These are phyloP conservation scores for Drosophila suboccidentalis DNA, from an alignment of 2,888 invertebrate genomes.

Conservation along the genomic window DNA sequence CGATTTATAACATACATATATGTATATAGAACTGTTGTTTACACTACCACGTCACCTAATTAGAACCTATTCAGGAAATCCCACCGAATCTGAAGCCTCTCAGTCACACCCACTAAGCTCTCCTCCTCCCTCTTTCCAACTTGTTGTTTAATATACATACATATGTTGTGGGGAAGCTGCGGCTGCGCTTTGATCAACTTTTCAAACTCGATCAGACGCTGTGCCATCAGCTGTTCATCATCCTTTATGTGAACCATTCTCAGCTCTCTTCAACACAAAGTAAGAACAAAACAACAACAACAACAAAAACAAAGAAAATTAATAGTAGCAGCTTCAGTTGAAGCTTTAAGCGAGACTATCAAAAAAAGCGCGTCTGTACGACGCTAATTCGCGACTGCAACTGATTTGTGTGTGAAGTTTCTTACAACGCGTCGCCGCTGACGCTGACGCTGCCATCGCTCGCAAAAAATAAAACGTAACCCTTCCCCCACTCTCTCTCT, in stretches of 20 bases:
- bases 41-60: slow-evolving; percentile 5
- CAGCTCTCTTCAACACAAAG: background rate
- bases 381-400: slow-evolving; percentile 79
- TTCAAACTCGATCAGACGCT: slow-evolving; percentile 71
- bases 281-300: slow-evolving; percentile 9
- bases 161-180: slow-evolving; percentile 89
- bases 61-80: slow-evolving; percentile 7
- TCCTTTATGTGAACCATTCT: slow-evolving; percentile 63
- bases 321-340: background rate
- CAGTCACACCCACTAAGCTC: background rate
- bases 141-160: slow-evolving; percentile 85
- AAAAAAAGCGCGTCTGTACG: slow-evolving; percentile 67
- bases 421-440: slow-evolving; percentile 21
- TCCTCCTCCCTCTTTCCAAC: background rate
- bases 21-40: background rate
- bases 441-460: slow-evolving; percentile 20
- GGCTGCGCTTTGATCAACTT: slow-evolving; percentile 89
- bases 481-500: background rate
- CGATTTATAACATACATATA: background rate
- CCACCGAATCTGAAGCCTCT: background rate
- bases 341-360: slow-evolving; percentile 23
- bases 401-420: slow-evolving; percentile 73
- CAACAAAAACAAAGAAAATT: slow-evolving; percentile 12
- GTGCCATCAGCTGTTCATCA: slow-evolving; percentile 65
- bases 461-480: slow-evolving; percentile 36